Conservation (phyloP, 2,888 invertebrate species). For the Platycnemis pennipes region DNA sequence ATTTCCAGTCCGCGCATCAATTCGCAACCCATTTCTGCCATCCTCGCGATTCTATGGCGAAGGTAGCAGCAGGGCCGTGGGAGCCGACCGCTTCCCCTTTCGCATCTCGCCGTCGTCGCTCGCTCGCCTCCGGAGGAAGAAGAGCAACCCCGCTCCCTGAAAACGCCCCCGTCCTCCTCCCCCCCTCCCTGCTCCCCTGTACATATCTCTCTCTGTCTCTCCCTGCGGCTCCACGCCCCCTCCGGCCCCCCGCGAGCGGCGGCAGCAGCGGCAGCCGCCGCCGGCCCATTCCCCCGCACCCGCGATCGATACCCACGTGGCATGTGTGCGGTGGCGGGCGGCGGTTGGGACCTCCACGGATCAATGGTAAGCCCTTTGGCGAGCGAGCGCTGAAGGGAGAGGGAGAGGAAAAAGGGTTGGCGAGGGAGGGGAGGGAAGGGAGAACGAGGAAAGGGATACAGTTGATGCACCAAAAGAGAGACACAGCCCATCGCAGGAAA, state of each 20-base stretch:
- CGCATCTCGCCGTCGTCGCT: not conserved
- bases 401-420: not conserved
- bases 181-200: not conserved
- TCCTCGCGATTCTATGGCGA: not conserved
- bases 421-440: not conserved
- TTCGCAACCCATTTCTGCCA: not conserved
- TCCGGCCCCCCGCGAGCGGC: not conserved
- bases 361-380: slow-evolving; percentile 46
- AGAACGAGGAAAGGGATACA: not conserved
- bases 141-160: not conserved
- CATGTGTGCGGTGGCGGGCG: slow-evolving; percentile 52
- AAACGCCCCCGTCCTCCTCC: not conserved
- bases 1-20: not conserved
- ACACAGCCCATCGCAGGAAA: slow-evolving; percentile 10
- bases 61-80: slow-evolving; percentile 5
- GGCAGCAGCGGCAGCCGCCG: not conserved
- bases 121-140: slow-evolving; percentile 29
- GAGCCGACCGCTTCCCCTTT: slow-evolving; percentile 1
- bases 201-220: not conserved
- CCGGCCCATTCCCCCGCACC: slow-evolving; percentile 17
- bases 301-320: slow-evolving; percentile 61
- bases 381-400: not conserved
- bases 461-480: slow-evolving; percentile 18
- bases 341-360: slow-evolving; percentile 52
- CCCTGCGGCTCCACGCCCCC: not conserved